Conservation (phyloP, 2,113 vertebrate genomes). For the Larimichthys crocea region DNA sequence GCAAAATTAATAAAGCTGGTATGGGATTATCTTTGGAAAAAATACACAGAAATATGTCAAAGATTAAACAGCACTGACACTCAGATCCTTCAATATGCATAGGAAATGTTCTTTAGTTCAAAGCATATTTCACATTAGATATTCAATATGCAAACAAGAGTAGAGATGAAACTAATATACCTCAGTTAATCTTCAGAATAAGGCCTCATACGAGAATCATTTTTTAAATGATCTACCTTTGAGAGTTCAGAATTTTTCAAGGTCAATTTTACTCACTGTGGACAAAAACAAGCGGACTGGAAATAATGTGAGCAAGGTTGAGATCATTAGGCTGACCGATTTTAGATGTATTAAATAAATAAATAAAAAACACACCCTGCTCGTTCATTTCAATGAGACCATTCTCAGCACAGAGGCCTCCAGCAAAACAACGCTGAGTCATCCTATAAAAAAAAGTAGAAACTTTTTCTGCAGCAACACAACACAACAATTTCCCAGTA, state of each 20-base stretch:
- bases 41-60: conserved; percentile 53
- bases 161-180: conserved; percentile 47
- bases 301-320: neutral
- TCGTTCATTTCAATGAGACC: neutral
- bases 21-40: conserved; percentile 65
- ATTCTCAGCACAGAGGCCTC: neutral
- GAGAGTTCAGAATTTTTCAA: conserved; percentile 14
- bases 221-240: conserved; percentile 36
- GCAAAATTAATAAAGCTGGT: conserved; percentile 70
- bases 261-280: conserved; percentile 12
- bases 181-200: conserved; percentile 28
- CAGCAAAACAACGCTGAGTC: neutral
- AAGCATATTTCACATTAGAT: conserved; percentile 51
- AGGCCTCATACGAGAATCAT: conserved; percentile 42
- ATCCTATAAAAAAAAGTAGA: neutral
- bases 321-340: neutral
- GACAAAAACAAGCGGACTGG: neutral
- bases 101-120: conserved; percentile 50
- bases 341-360: neutral
- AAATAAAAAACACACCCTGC: neutral
- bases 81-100: conserved; percentile 30
- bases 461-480: neutral
- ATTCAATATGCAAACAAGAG: conserved; percentile 63
- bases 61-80: conserved; percentile 63
- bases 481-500: too few species aligned